Conservation (phyloP, 2,113 vertebrate genomes). For the Nematolebias whitei region DNA sequence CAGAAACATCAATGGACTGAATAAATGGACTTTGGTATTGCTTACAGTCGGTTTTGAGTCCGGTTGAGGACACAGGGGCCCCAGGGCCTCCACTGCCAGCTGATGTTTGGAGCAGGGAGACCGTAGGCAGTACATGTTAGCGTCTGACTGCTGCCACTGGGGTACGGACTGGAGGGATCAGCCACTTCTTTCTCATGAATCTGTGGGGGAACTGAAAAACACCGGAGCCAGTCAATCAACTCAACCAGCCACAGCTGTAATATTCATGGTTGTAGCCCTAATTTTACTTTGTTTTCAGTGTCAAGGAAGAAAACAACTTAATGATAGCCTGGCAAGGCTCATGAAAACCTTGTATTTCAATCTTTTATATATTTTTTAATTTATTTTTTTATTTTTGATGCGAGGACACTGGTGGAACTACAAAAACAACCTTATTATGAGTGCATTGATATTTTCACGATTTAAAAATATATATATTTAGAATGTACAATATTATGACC, state of each 20-base stretch:
- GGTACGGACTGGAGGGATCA: conserved; percentile 87
- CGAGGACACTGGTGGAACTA: too few relatives aligned
- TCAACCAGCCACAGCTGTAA: not conserved
- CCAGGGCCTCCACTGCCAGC: conserved; percentile 96
- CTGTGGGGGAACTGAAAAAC: conserved; percentile 85
- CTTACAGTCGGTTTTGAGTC: conserved; percentile 85
- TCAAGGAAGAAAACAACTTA: not conserved
- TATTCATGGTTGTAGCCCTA: not conserved
- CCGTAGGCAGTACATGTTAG: conserved; percentile 93
- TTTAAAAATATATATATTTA: too few relatives aligned
- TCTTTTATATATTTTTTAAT: too few relatives aligned
- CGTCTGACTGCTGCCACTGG: conserved; percentile 87
- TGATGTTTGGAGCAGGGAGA: conserved; percentile 84
- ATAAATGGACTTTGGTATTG: conserved; percentile 4
- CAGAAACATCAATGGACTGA: conserved; percentile 7
- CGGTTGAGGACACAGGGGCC: conserved; percentile 88
- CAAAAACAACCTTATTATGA: too few relatives aligned
- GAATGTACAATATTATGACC: too few relatives aligned
- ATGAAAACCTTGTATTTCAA: not conserved
- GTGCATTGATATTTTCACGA: too few relatives aligned
- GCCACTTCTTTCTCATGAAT: conserved; percentile 96
- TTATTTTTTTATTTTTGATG: too few relatives aligned
- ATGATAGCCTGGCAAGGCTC: not conserved
- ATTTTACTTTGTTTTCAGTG: not conserved
- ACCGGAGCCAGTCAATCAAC: conserved; percentile 10